These are phyloP conservation scores for Acanthoscelides obtectus DNA, from an alignment of 2,888 invertebrate genomes.

Conservation along the genomic window DNA sequence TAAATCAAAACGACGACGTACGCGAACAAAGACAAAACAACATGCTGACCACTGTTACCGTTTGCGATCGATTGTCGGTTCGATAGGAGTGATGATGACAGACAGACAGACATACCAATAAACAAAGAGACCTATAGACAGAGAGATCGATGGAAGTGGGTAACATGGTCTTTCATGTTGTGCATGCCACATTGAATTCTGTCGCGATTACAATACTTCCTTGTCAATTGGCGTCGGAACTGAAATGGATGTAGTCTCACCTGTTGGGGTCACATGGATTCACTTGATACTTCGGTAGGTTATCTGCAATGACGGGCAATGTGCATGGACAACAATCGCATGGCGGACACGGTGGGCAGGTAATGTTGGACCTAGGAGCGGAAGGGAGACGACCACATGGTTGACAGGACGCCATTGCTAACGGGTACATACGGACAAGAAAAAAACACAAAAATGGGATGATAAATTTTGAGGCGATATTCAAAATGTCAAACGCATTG, in stretches of 20 bases:
- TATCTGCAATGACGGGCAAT: conserved; percentile 33
- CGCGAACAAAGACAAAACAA: too few species aligned
- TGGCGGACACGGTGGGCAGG: conserved; percentile 17
- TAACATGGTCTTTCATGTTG: too few species aligned
- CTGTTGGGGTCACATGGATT: conserved; percentile 32
- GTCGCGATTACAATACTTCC: too few species aligned
- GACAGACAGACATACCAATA: too few species aligned
- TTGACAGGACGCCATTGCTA: conserved; percentile 31
- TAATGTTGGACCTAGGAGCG: conserved; percentile 4
- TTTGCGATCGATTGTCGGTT: too few species aligned
- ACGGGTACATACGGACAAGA: background rate
- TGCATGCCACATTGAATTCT: too few species aligned
- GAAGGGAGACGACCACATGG: conserved; percentile 28
- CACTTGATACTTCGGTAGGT: conserved; percentile 31
- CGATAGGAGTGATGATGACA: too few species aligned
- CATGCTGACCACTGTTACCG: too few species aligned
- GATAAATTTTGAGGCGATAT: conserved; percentile 3
- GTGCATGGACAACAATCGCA: conserved; percentile 26
- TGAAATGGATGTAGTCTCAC: background rate
- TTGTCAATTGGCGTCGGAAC: too few species aligned
- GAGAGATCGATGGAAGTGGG: too few species aligned
- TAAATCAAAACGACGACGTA: too few species aligned
- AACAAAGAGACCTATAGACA: too few species aligned
- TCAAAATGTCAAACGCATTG: conserved; percentile 21
- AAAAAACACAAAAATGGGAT: background rate